These are phyloP conservation scores for Eremophila alpestris DNA, from an alignment of 2,797 vertebrate genomes.

Conservation along the genomic window DNA sequence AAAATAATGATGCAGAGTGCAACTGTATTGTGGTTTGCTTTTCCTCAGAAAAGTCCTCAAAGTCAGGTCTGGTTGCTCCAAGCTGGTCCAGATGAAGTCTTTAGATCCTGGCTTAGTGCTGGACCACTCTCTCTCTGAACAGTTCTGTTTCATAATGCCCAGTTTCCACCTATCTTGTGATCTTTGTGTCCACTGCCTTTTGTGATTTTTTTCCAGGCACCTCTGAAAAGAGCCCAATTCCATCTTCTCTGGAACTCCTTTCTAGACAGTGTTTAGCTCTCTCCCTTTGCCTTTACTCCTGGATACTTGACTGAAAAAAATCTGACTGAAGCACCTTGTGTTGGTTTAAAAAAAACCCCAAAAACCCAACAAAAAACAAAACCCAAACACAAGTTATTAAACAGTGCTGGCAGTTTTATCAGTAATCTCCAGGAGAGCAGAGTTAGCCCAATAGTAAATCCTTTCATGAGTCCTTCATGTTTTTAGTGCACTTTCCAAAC, in stretches of 20 bases:
- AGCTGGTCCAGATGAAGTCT: not conserved
- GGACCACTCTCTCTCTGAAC: not conserved
- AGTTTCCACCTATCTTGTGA: not conserved
- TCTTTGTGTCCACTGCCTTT: not conserved
- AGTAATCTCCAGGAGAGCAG: conserved; percentile 7
- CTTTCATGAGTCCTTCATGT: conserved; percentile 17
- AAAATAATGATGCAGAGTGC: not conserved
- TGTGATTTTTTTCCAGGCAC: not conserved
- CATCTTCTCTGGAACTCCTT: not conserved
- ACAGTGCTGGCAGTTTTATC: not conserved
- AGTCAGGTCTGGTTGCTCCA: not conserved
- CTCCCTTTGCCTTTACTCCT: not conserved
- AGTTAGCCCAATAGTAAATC: conserved; percentile 6
- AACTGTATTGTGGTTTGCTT: not conserved
- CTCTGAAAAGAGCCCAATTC: not conserved
- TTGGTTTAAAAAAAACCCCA: not conserved
- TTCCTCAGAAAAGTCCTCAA: not conserved
- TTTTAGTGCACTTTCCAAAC: conserved; percentile 46
- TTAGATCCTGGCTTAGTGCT: not conserved
- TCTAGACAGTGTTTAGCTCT: not conserved
- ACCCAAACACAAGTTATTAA: not conserved
- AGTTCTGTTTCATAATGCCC: not conserved
- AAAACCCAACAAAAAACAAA: not conserved
- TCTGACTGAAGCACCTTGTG: not conserved
- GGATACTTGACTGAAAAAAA: not conserved